Evolutionary conservation across 2,888 invertebrate genomes (phyloP).

Genomic region (Malacosoma neustria): DNA sequence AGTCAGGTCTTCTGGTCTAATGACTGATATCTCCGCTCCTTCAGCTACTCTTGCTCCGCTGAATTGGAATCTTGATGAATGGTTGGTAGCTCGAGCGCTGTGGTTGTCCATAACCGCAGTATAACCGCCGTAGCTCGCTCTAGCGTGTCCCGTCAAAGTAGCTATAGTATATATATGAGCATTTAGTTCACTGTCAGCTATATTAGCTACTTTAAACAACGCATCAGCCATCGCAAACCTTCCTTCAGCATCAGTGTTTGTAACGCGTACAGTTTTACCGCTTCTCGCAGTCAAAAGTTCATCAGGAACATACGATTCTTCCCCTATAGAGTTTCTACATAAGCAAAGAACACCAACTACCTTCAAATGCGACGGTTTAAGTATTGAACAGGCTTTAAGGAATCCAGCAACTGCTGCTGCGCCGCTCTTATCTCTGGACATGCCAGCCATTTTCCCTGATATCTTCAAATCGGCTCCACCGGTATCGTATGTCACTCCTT

Average conservation of each 20-base stretch:
- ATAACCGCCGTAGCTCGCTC: constrained; percentile 78
- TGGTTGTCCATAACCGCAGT: constrained; percentile 85
- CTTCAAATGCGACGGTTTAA: constrained; percentile 84
- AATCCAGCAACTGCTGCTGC: constrained; percentile 93
- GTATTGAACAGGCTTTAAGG: constrained; percentile 81
- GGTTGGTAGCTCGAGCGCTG: constrained; percentile 75
- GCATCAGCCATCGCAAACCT: constrained; percentile 92
- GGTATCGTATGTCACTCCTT: constrained; percentile 89
- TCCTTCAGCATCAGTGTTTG: constrained; percentile 95
- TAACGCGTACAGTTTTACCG: constrained; percentile 85
- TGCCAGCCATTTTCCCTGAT: constrained; percentile 83
- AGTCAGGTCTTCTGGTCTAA: constrained; percentile 80
- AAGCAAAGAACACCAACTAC: constrained; percentile 86
- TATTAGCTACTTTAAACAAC: constrained; percentile 56
- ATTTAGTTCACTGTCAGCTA: constrained; percentile 80
- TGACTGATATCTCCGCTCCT: constrained; percentile 84
- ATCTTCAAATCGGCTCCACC: constrained; percentile 87
- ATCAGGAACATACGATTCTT: constrained; percentile 88
- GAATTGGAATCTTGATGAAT: constrained; percentile 77
- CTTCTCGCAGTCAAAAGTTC: constrained; percentile 88
- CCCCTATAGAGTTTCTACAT: constrained; percentile 91
- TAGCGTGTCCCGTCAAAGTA: constrained; percentile 89
- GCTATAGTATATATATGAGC: constrained; percentile 92
- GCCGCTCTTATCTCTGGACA: constrained; percentile 93
- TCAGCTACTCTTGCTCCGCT: constrained; percentile 81